Evolutionary conservation across 1,140 invertebrate genomes (phyloP).

Genomic region (Zaprionus kolodkinae): DNA sequence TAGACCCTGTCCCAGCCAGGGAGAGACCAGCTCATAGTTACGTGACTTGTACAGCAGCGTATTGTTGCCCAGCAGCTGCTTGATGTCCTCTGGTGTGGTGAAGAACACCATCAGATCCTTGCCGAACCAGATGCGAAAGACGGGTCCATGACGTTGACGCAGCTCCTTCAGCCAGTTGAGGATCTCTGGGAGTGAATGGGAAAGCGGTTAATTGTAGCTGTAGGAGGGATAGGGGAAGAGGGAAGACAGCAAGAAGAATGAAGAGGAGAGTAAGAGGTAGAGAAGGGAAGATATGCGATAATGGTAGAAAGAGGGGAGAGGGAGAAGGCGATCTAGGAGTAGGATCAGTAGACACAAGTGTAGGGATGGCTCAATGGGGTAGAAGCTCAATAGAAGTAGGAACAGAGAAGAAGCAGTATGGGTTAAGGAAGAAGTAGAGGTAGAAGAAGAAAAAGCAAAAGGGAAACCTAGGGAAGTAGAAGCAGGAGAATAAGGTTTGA

Average conservation of each 20-base stretch:
- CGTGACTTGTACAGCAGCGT: slow-evolving; percentile 85
- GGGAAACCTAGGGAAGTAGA: not conserved
- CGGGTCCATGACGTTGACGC: slow-evolving; percentile 58
- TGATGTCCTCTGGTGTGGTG: slow-evolving; percentile 73
- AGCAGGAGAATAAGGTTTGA: not conserved
- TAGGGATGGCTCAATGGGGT: too few species aligned
- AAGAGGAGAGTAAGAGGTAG: not conserved
- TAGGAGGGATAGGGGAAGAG: not conserved
- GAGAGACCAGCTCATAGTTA: slow-evolving; percentile 86
- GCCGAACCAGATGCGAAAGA: slow-evolving; percentile 81
- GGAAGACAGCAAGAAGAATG: not conserved
- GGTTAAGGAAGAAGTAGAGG: too few species aligned
- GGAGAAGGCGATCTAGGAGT: not conserved
- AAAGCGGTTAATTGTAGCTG: not conserved
- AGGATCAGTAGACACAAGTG: not conserved
- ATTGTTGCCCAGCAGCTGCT: slow-evolving; percentile 87
- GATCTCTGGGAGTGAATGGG: slow-evolving; percentile 39
- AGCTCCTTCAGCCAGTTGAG: slow-evolving; percentile 64
- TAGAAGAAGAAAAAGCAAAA: not conserved
- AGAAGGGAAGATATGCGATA: too few species aligned
- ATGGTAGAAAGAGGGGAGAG: too few species aligned
- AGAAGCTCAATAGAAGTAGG: too few species aligned
- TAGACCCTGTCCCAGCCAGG: slow-evolving; percentile 89
- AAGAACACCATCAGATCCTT: slow-evolving; percentile 79
- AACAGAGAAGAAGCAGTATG: too few species aligned